These are phyloP conservation scores for Aplocera efformata DNA, from an alignment of 2,888 invertebrate genomes.

Conservation along the genomic window DNA sequence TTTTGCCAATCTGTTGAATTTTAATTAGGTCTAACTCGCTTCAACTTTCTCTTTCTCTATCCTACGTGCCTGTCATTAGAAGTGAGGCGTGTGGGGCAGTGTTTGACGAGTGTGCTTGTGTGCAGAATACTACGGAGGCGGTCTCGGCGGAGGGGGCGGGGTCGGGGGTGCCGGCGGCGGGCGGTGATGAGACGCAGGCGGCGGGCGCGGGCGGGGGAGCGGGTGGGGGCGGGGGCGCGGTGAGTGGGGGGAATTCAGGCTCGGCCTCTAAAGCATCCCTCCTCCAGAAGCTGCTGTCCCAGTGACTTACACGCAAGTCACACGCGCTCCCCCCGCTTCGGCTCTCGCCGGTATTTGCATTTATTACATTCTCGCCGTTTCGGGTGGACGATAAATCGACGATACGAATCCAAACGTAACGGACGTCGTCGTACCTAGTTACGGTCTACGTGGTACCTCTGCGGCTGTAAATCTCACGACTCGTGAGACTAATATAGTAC, in stretches of 20 bases:
- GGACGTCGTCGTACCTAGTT: conserved; percentile 49
- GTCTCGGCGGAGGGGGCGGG: conserved; percentile 64
- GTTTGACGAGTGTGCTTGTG: conserved; percentile 15
- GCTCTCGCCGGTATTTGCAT: conserved; percentile 54
- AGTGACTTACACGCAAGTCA: conserved; percentile 70
- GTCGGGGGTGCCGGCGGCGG: conserved; percentile 40
- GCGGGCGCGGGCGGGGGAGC: conserved; percentile 35
- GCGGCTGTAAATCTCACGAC: conserved; percentile 68
- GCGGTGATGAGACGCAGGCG: conserved; percentile 46
- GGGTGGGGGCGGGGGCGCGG: conserved; percentile 32
- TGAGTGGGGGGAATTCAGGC: conserved; percentile 29
- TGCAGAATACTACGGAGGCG: conserved; percentile 77
- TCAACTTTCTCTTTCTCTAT: no score
- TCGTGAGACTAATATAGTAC: conserved; percentile 62
- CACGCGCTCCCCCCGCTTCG: conserved; percentile 21
- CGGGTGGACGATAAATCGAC: conserved; percentile 44
- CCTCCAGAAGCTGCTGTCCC: conserved; percentile 92
- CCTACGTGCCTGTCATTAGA: background rate
- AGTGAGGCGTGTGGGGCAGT: background rate
- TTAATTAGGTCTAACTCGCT: no score
- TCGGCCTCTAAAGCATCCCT: conserved; percentile 85
- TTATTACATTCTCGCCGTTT: conserved; percentile 56
- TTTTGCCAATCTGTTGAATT: no score
- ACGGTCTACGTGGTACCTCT: conserved; percentile 72
- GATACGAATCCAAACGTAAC: conserved; percentile 50